Evolutionary conservation across 1,140 invertebrate species (phyloP), one percentile per base, ranked within the genome.

Genomic region (Pogonomyrmex californicus): DNA sequence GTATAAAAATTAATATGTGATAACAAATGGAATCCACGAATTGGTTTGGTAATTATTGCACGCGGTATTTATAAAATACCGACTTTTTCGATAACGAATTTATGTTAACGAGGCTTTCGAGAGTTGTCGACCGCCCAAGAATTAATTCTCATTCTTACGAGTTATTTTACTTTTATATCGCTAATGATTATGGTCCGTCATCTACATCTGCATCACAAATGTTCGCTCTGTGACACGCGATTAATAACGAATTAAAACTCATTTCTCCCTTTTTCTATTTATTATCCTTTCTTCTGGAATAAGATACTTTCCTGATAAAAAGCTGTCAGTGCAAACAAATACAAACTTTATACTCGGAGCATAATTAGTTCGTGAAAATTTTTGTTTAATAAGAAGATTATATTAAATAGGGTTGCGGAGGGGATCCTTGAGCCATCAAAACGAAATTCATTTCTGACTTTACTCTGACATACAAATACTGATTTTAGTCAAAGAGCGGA

Each of bases 131-230:
- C 41, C 38, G 30, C 17, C n/a, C 30, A 41, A 83, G 56, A 17
- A 75, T 73, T 62, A 75, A 83, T 83, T 73, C 73, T 71, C 14
- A 81, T 83, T 33, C 36, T 82, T 38, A 60, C 66, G 33, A 47
- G 10, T 47, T 23, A 23, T 23, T 23, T 75, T 47, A 9, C 12
- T 47, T 60, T 83, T 58, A 17, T 10, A 60, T 5, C 30, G 10
- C 2, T 30, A 17, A 70, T 38, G 77, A 54, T 44, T 10, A 17
- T 30, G 51, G 62, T 68, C 54, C 4, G 41, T 44, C 33, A 1
- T 36, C 49, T 23, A 14, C n/a, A 12, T 23, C 23, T 23, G n/a
- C 38, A 9, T 66, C 36, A 49, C 49, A 56, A 44, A 54, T 12
- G 33, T 44, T 23, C 23, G 23, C 23, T 23, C 23, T 23, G 23